These are phyloP conservation scores for Hucho hucho DNA, from an alignment of 2,113 vertebrate genomes.

Conservation along the genomic window DNA sequence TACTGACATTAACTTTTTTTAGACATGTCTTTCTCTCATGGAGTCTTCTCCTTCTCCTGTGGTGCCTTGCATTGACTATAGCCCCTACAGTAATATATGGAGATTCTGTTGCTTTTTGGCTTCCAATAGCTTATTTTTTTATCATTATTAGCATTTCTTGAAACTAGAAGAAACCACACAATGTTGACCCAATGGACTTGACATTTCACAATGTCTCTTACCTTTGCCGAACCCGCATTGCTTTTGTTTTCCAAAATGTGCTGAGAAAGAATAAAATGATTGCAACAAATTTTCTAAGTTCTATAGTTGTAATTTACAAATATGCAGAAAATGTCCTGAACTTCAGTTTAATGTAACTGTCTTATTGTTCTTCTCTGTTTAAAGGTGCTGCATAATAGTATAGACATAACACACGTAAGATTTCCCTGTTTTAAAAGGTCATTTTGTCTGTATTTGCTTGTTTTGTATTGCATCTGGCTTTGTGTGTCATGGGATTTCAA, in stretches of 20 bases:
- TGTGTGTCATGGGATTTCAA: conserved; percentile 37
- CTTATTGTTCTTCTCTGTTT: conserved; percentile 45
- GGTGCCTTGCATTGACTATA: conserved; percentile 79
- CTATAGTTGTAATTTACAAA: conserved; percentile 32
- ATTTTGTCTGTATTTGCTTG: conserved; percentile 39
- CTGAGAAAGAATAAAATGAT: conserved; percentile 51
- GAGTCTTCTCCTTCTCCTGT: conserved; percentile 69
- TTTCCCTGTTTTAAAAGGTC: conserved; percentile 6
- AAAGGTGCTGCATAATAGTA: conserved; percentile 35
- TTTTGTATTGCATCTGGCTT: conserved; percentile 18
- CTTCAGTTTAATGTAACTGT: conserved; percentile 56
- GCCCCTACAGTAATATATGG: conserved; percentile 68
- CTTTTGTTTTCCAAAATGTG: conserved; percentile 49
- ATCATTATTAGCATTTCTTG: conserved; percentile 50
- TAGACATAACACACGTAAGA: conserved; percentile 36
- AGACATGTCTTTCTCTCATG: conserved; percentile 56
- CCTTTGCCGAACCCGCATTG: conserved; percentile 30
- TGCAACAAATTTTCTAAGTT: conserved; percentile 36
- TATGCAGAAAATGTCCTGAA: conserved; percentile 43
- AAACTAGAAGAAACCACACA: conserved; percentile 51
- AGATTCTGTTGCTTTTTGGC: conserved; percentile 51
- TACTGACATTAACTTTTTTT: conserved; percentile 64
- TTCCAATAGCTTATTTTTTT: conserved; percentile 41
- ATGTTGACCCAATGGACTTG: conserved; percentile 60
- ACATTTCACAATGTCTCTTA: conserved; percentile 39